Evolutionary conservation across 2,888 invertebrate genomes (phyloP).

Genomic region (Drosophila mayaguana): DNA sequence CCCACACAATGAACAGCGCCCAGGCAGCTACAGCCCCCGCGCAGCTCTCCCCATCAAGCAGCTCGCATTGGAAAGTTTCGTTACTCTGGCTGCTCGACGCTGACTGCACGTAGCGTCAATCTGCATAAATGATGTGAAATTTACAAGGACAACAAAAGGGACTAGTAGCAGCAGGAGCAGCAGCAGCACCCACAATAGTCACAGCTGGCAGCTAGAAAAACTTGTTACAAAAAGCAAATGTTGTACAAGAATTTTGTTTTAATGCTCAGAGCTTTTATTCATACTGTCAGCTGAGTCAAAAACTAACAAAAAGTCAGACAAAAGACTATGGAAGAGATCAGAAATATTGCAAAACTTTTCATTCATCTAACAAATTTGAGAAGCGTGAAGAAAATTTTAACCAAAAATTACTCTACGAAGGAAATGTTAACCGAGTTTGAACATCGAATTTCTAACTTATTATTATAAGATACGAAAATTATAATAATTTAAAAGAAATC

Average conservation of each 20-base stretch:
- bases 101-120: conserved; percentile 78
- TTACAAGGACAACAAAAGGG: conserved; percentile 73
- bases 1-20: conserved; percentile 62
- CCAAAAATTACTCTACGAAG: background rate
- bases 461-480: background rate
- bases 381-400: background rate
- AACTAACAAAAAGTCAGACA: background rate
- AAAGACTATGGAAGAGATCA: background rate
- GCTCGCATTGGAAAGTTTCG: conserved; percentile 38
- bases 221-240: conserved; percentile 73
- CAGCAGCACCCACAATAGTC: conserved; percentile 26
- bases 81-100: conserved; percentile 31
- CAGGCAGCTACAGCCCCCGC: background rate
- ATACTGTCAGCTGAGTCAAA: conserved; percentile 14
- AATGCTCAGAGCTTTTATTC: conserved; percentile 39
- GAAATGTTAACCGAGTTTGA: no score
- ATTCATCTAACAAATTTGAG: background rate
- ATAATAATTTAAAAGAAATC: background rate
- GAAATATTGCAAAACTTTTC: background rate
- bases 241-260: conserved; percentile 63
- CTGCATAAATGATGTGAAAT: conserved; percentile 79
- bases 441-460: background rate
- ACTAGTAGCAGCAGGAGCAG: conserved; percentile 20
- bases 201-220: conserved; percentile 59
- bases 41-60: background rate